A percentile compares a stretch with the other conserved stretches of the same genome.
Conservation (phyloP, 1,140 invertebrate genomes). For the Carposina sasakii region DNA sequence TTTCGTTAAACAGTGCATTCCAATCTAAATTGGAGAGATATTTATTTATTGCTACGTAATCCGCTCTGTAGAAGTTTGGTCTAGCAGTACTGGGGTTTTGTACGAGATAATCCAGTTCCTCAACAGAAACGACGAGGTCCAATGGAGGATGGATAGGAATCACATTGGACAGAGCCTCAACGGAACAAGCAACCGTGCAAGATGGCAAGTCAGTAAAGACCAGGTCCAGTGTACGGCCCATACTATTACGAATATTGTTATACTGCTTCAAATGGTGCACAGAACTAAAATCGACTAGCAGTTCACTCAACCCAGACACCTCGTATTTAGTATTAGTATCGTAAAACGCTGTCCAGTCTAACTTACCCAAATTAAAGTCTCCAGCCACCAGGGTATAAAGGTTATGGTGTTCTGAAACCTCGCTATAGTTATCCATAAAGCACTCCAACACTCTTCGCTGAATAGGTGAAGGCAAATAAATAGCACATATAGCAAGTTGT, state of each 20-base stretch:
- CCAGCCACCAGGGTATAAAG: neutral
- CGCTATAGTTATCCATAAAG: neutral
- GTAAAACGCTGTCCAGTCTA: neutral
- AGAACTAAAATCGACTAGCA: neutral
- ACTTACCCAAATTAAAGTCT: neutral
- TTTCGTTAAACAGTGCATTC: neutral
- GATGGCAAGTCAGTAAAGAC: neutral
- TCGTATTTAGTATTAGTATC: neutral
- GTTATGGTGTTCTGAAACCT: neutral
- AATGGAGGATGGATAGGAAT: neutral
- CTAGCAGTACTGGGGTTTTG: too few species aligned
- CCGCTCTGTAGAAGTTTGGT: neutral
- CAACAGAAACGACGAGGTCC: neutral
- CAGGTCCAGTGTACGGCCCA: neutral
- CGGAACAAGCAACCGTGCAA: neutral
- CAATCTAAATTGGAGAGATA: neutral
- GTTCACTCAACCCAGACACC: neutral
- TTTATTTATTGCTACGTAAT: neutral
- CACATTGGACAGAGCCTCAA: neutral
- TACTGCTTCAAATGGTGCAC: neutral
- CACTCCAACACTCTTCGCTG: neutral
- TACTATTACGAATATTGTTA: neutral
- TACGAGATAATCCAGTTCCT: too few species aligned
- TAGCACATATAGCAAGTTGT: slow-evolving; percentile 2
- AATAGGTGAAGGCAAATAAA: slow-evolving; percentile 5